These are phyloP conservation scores for Vipera ursinii DNA, from an alignment of 2,797 vertebrate genomes.

Conservation along the genomic window DNA sequence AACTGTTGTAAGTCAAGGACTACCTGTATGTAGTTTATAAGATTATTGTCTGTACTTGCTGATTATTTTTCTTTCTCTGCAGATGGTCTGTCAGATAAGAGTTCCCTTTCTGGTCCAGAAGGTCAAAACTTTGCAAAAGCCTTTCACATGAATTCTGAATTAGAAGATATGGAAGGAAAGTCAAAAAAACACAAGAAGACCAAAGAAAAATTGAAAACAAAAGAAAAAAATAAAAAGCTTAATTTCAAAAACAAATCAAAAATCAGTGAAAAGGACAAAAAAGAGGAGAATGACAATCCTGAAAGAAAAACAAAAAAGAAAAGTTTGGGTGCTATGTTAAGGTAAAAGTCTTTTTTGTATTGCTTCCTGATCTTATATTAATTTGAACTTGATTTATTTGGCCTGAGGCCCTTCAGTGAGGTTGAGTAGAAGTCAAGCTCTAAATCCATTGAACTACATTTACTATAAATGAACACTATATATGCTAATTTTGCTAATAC, in stretches of 20 bases:
- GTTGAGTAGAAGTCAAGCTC: background rate
- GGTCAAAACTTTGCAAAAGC: constrained; percentile 81
- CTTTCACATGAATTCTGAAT: constrained; percentile 73
- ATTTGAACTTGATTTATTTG: background rate
- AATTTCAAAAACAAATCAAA: constrained; percentile 73
- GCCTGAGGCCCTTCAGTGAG: background rate
- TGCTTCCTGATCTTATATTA: background rate
- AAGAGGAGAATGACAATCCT: constrained; percentile 78
- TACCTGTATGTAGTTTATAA: background rate
- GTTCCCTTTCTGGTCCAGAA: constrained; percentile 84
- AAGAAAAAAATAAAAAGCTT: constrained; percentile 70
- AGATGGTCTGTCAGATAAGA: constrained; percentile 90
- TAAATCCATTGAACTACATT: background rate
- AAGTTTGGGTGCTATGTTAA: constrained; percentile 86
- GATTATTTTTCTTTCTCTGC: constrained; percentile 52
- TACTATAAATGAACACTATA: background rate
- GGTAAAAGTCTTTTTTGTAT: constrained; percentile 67
- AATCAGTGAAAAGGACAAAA: constrained; percentile 82
- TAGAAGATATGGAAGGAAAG: constrained; percentile 76
- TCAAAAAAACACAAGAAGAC: constrained; percentile 84
- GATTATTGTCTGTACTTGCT: constrained; percentile 24
- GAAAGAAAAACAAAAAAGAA: constrained; percentile 91
- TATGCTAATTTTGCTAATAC: background rate
- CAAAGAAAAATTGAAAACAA: constrained; percentile 88
- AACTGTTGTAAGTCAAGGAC: background rate